phyloP scores from a whole-genome alignment of 2,888 invertebrate genomes.

The Acrobasis repandana region DNA sequence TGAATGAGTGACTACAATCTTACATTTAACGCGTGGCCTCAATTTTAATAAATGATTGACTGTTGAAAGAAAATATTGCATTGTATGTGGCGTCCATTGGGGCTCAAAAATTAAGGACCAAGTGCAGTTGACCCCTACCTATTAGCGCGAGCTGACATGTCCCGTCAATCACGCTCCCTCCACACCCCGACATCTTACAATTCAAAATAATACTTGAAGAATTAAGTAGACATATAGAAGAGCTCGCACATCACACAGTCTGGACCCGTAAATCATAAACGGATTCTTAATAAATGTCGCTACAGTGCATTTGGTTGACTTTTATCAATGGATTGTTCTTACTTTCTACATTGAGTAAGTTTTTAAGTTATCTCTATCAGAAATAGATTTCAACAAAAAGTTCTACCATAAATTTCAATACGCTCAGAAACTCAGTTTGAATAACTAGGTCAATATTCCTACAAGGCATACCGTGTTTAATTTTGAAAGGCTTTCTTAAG shows the following conservation, averaged over 20 bases:
- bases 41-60: too few species aligned
- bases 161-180: background rate
- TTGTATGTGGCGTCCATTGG: too few species aligned
- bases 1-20: too few species aligned
- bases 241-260: constrained; percentile 41
- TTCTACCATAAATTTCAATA: background rate
- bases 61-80: too few species aligned
- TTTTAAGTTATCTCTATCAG: background rate
- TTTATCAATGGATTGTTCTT: background rate
- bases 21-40: too few species aligned
- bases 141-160: background rate
- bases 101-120: background rate
- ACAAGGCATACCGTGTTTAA: too few species aligned
- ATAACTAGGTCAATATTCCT: background rate
- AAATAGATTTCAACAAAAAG: background rate
- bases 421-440: background rate
- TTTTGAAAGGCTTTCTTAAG: background rate
- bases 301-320: constrained; percentile 1
- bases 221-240: constrained; percentile 29
- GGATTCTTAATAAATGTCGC: background rate
- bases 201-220: constrained; percentile 27
- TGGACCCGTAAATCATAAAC: constrained; percentile 5
- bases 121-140: constrained; percentile 5
- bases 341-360: background rate
- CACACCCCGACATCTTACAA: constrained; percentile 15